Evolutionary conservation across 1,140 invertebrate species (phyloP).

Genomic region (Acarapis woodi): DNA sequence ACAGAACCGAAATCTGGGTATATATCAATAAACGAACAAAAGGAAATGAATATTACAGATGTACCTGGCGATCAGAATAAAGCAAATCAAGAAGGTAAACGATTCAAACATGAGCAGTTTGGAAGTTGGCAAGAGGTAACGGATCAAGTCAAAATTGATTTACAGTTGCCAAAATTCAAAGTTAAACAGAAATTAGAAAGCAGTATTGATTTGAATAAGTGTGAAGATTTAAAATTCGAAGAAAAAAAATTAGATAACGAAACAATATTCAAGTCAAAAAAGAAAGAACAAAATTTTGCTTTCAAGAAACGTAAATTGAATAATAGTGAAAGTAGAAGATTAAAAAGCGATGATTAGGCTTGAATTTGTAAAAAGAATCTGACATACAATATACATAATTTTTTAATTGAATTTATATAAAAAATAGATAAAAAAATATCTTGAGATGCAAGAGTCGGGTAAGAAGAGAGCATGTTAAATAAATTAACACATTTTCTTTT

Average conservation of each 20-base stretch:
- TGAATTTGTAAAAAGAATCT: too few relatives aligned
- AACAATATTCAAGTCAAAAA: constrained; percentile 1
- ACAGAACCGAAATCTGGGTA: constrained; percentile 6
- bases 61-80: background rate
- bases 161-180: constrained; percentile 4
- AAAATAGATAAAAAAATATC: too few relatives aligned
- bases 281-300: background rate
- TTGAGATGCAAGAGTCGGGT: too few relatives aligned
- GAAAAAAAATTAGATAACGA: constrained; percentile 5
- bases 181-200: background rate
- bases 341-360: too few relatives aligned
- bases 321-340: background rate
- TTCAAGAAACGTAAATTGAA: constrained; percentile 3
- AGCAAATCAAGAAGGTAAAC: background rate
- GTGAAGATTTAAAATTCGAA: background rate
- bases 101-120: constrained; percentile 1
- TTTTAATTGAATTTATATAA: too few relatives aligned
- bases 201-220: background rate
- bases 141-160: background rate
- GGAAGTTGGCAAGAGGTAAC: constrained; percentile 5
- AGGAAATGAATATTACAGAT: background rate
- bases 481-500: too few relatives aligned
- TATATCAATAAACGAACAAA: constrained; percentile 3
- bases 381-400: too few relatives aligned
- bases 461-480: too few relatives aligned